Evolutionary conservation across 2,797 vertebrate genomes (phyloP), one percentile per base, ranked within the genome.

Genomic region (Pangasius larnaudii): DNA sequence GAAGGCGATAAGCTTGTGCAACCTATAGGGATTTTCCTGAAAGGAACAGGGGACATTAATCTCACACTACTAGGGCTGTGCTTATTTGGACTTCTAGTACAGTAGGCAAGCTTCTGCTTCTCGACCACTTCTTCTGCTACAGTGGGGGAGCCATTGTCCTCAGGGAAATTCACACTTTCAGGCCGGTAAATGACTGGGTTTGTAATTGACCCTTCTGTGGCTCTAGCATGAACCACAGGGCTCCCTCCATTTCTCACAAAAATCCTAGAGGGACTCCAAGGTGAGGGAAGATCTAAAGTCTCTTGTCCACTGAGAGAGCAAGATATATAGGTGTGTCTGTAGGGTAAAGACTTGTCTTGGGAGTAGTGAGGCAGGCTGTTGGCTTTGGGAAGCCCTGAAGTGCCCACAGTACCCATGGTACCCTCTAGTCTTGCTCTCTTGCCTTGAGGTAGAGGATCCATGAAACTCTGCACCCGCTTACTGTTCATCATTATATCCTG

Each of bases 391-490:
- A 94, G 92, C 89, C 94, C 75, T 0, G 91, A 5, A 0, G 94
- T 85, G 75, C 94, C 91, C 86, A 59, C 0, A 0, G 91, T 16
- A 1, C 88, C 0, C 0, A 94, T 39, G 0, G 95, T 92, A 0
- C 92, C 85, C 19, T 97, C 96, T 3, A 95, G 92, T 19, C 95
- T 95, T 85, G 97, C 96, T 90, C 97, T 95, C 91, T 97, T 98
- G 91, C 88, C 94, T 87, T 92, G 95, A 81, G 95, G 91, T 88
- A 94, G n/a, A 0, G 96, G 91, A 49, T 96, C 95, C 91, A 91
- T 82, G 1, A 95, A n/a, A 71, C 94, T 95, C 85, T 92, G 91
- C 27, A 86, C 92, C 0, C 93, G 93, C 87, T 97, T 96, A 19
- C 94, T 96, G 46, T 95, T 97, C 97, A 97, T 98, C 91, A 91